These are phyloP conservation scores for Otolemur crassicaudatus DNA, from an alignment of 2,797 vertebrate species.

Conservation along the genomic window DNA sequence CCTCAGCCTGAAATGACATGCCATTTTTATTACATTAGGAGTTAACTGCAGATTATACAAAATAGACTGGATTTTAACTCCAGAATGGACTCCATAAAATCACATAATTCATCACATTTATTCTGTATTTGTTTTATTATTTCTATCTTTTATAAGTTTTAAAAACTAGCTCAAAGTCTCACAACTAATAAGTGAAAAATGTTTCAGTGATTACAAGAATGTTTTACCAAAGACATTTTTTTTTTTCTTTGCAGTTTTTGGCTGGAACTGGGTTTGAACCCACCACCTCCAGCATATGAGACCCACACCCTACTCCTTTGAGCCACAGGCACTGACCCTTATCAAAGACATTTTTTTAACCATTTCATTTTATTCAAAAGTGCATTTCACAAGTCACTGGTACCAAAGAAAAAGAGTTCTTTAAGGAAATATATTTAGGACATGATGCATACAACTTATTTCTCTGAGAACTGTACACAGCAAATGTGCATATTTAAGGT, in stretches of 20 bases:
- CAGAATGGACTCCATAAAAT: neutral
- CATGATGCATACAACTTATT: neutral
- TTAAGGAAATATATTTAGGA: neutral
- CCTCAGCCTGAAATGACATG: neutral
- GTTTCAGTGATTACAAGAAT: neutral
- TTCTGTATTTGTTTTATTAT: neutral
- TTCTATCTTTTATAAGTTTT: neutral
- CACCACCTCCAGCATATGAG: no score
- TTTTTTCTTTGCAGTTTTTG: no score
- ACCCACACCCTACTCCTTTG: no score
- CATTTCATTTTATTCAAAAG: neutral
- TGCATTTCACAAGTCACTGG: neutral
- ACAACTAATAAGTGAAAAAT: neutral
- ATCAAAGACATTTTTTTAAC: neutral
- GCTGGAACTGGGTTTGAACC: no score
- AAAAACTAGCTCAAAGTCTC: neutral
- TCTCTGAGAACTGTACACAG: neutral
- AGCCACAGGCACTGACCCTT: neutral
- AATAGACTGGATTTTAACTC: neutral
- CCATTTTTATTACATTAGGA: neutral
- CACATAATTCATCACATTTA: neutral
- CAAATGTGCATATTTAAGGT: neutral
- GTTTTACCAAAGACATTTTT: neutral
- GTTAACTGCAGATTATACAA: neutral
- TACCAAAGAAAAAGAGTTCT: neutral